phyloP scores from a whole-genome alignment of 2,113 vertebrate species.

The Vicugna pacos region DNA sequence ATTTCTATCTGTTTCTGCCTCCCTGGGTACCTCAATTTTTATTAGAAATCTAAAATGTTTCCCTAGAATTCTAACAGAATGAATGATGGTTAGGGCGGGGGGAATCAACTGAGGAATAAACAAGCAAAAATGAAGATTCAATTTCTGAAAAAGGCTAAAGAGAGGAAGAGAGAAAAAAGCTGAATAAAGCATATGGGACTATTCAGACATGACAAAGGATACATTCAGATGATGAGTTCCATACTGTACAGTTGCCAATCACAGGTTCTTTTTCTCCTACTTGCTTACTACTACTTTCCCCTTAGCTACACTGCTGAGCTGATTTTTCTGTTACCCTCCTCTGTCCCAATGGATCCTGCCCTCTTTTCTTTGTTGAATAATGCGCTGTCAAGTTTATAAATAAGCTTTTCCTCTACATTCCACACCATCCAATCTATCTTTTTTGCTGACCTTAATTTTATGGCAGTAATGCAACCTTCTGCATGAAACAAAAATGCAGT shows the following conservation, averaged over 20 bases:
- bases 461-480: not conserved
- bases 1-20: not conserved
- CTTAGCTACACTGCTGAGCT: not conserved
- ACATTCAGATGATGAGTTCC: not conserved
- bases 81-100: not conserved
- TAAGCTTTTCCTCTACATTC: not conserved
- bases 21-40: not conserved
- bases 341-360: not conserved
- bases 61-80: not conserved
- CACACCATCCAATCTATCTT: not conserved
- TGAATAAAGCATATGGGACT: not conserved
- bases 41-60: slow-evolving; percentile 11
- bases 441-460: not conserved
- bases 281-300: not conserved
- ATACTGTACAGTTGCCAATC: not conserved
- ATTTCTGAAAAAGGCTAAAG: not conserved
- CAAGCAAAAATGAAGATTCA: not conserved
- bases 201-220: not conserved
- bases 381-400: not conserved
- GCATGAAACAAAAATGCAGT: not conserved
- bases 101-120: not conserved
- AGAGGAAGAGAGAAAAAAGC: not conserved
- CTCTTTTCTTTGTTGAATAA: not conserved
- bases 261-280: not conserved
- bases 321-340: not conserved